A percentile compares a stretch with the other conserved stretches of the same genome.
These are phyloP conservation scores for Clavelina lepadiformis DNA, from an alignment of 23 tunicate genomes.

Conservation along the genomic window DNA sequence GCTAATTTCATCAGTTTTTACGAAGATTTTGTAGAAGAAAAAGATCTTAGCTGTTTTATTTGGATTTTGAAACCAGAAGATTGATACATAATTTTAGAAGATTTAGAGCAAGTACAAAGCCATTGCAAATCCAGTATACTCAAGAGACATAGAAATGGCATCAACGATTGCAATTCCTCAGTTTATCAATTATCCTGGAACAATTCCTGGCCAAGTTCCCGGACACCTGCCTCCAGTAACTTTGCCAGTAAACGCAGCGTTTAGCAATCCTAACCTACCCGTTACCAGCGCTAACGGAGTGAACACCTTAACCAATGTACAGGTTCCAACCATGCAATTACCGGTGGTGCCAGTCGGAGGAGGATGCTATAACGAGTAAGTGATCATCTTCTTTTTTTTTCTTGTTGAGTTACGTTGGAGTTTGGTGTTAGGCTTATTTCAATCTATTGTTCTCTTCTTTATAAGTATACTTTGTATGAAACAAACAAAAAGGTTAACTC, in stretches of 20 bases:
- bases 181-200: conserved; percentile 49
- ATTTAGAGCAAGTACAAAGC: too few relatives aligned
- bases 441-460: too few relatives aligned
- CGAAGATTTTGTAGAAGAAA: too few relatives aligned
- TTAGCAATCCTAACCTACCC: conserved; percentile 3
- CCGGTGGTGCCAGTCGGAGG: conserved; percentile 95
- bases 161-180: conserved; percentile 81
- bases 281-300: not conserved
- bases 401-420: too few relatives aligned
- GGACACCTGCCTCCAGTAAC: conserved; percentile 30
- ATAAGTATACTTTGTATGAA: too few relatives aligned
- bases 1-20: too few relatives aligned
- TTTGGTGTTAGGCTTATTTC: too few relatives aligned
- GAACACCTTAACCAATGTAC: not conserved
- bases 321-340: conserved; percentile 26
- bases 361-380: conserved; percentile 97
- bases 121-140: too few relatives aligned
- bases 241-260: not conserved
- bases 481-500: too few relatives aligned
- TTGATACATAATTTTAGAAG: too few relatives aligned
- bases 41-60: too few relatives aligned
- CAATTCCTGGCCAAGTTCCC: conserved; percentile 47
- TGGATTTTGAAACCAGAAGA: too few relatives aligned
- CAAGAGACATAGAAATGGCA: conserved; percentile 50
- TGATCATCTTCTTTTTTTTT: not conserved